These are phyloP conservation scores for Ellobius talpinus DNA, from an alignment of 2,113 vertebrate genomes.

Conservation along the genomic window DNA sequence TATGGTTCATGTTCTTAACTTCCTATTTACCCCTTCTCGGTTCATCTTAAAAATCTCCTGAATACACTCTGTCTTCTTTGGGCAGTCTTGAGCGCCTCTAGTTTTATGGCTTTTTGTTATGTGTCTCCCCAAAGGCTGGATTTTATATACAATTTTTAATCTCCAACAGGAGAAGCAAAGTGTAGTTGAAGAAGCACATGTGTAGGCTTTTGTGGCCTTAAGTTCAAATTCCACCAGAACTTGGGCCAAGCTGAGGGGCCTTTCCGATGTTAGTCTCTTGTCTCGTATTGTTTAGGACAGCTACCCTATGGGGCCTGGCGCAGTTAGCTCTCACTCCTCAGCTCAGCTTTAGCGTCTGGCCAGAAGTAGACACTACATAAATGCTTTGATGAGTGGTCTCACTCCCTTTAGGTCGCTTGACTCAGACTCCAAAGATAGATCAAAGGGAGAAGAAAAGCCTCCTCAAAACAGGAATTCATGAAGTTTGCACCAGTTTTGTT, in stretches of 20 bases:
- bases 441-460: not conserved
- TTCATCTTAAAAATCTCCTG: not conserved
- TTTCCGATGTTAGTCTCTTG: not conserved
- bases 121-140: not conserved
- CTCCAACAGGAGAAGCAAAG: not conserved
- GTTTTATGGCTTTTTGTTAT: not conserved
- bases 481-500: not conserved
- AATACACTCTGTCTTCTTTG: not conserved
- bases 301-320: not conserved
- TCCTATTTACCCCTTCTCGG: not conserved
- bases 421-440: not conserved
- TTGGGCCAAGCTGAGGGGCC: not conserved
- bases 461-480: not conserved
- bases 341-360: not conserved
- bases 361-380: not conserved
- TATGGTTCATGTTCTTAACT: no score
- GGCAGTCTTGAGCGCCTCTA: not conserved
- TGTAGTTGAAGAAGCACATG: not conserved
- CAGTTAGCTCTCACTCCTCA: not conserved
- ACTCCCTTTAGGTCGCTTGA: not conserved
- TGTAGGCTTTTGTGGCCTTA: not conserved
- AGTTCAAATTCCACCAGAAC: not conserved
- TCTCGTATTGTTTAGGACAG: not conserved
- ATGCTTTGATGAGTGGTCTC: not conserved
- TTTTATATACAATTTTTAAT: not conserved